Percentiles rank a stretch among this genome's conserved stretches.
Conservation (phyloP, 1,140 invertebrate genomes). For the Heterodera schachtii region DNA sequence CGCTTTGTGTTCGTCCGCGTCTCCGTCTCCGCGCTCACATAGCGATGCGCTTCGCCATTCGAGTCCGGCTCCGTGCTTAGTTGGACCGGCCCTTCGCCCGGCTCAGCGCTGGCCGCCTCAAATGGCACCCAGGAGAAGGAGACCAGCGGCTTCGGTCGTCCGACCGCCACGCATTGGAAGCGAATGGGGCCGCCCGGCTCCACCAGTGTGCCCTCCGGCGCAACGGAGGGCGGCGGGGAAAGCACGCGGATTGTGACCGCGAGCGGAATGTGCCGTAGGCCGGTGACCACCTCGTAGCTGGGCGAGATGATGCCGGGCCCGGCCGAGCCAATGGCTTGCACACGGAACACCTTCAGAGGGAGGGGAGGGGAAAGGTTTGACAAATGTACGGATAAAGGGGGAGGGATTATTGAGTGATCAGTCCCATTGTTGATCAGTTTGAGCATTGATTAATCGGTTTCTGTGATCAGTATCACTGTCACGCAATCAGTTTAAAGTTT, state of each 20-base stretch:
- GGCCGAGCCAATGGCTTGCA: conserved; percentile 61
- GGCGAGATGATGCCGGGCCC: conserved; percentile 66
- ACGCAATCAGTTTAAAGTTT: no score
- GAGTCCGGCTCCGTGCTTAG: conserved; percentile 1
- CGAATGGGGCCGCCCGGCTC: conserved; percentile 58
- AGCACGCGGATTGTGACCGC: conserved; percentile 54
- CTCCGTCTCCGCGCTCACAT: conserved; percentile 54
- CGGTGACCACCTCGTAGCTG: conserved; percentile 63
- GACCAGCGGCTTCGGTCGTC: conserved; percentile 58
- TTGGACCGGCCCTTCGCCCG: conserved; percentile 4
- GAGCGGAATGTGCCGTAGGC: conserved; percentile 63
- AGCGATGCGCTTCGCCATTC: conserved; percentile 44
- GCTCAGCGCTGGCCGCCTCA: conserved; percentile 32
- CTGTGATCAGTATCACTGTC: no score
- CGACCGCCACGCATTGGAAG: conserved; percentile 62
- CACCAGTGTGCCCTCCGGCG: conserved; percentile 52
- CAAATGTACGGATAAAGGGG: no score
- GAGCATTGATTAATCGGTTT: no score
- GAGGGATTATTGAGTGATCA: no score
- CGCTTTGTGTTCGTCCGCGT: conserved; percentile 54
- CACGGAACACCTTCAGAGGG: conserved; percentile 37
- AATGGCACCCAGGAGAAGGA: conserved; percentile 64
- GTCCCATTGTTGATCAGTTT: no score
- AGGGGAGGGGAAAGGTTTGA: no score
- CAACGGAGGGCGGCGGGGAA: conserved; percentile 43